A percentile compares a stretch with the other conserved stretches of the same genome.
Conservation (phyloP, 2,888 invertebrate species). For the Protodeltote pygarga region DNA sequence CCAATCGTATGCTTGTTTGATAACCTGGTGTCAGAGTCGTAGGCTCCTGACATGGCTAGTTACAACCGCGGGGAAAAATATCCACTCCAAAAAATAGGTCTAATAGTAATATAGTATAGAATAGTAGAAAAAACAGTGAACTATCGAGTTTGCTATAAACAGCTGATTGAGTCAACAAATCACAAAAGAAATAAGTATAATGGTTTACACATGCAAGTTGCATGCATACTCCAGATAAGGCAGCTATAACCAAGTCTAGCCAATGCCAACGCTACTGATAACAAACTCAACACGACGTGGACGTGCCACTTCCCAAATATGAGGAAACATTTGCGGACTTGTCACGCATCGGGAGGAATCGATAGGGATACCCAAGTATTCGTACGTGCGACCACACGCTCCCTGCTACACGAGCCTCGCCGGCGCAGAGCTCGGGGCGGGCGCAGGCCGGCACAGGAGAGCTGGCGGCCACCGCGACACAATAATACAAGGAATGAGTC, state of each 20-base stretch:
- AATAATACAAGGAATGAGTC: conserved; percentile 28
- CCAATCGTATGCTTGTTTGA: too few species aligned
- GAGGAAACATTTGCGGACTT: not conserved
- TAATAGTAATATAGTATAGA: too few species aligned
- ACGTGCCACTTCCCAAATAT: conserved; percentile 4
- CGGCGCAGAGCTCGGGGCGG: too few species aligned
- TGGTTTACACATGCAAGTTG: conserved; percentile 2
- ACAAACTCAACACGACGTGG: not conserved
- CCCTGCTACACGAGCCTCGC: not conserved
- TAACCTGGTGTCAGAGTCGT: too few species aligned
- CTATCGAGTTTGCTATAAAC: conserved; percentile 6
- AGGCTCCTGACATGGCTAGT: too few species aligned
- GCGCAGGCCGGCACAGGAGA: too few species aligned
- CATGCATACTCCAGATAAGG: conserved; percentile 20
- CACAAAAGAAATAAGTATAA: not conserved
- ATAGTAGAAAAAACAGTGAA: too few species aligned
- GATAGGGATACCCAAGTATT: not conserved
- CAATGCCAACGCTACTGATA: conserved; percentile 14
- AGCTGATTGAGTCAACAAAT: conserved; percentile 10
- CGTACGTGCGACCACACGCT: not conserved
- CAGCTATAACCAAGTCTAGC: conserved; percentile 4
- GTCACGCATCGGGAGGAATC: not conserved
- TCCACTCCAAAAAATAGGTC: too few species aligned
- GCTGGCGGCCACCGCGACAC: too few species aligned
- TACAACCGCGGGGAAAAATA: too few species aligned